Base-by-base conservation (phyloP, 2,888 invertebrate genomes). In the Corythucha ciliata region DNA sequence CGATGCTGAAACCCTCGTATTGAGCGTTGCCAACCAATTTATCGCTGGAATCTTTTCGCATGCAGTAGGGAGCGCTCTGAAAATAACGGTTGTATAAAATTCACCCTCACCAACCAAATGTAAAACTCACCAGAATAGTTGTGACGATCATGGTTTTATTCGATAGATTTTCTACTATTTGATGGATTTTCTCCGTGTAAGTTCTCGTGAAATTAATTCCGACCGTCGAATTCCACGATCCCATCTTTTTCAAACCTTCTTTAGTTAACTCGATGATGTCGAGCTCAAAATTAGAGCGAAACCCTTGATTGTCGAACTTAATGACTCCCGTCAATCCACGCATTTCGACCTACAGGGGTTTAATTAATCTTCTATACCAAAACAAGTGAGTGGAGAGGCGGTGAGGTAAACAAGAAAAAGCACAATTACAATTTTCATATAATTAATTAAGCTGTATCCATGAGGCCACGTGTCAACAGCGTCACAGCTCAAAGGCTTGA, bases 21-120 rank as follows among this genome's bases (percentile, higher is more conserved):
- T 88, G 88, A 62, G 89, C 88, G 69, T 93, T 93, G 32, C 92
- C 93, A 4, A 78, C 78, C 45, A 92, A 72, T 57, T 83, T 82
- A 62, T 83, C 82, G 62, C 84, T 83, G 5, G 88, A 85, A 65
- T 86, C 83, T 69, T 86, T 92, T 58, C 86, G 73, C 92, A 96
- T 96, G 63, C 91, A 87, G 69, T 97, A 98, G 2, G 97, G 97
- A 46, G 88, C 79, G 69, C 93, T 94, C 92, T 96, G 69, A 6
- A 65, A 60, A 33, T 16, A 25, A 37, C 14, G 7, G n/a, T n/a
- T 8, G 29, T 29, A 29, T n/a, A 29, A 29, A 8, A 10, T 29
- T 29, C n/a, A 8, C 10, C 8, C 29, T 10, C 8, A 29, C 8
- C 8, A n/a, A 29, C 8, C 29, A 29, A 8, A 29, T 29, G 8